phyloP scores from a whole-genome alignment of 1,140 invertebrate species.

The Zeugodacus cucurbitae region DNA sequence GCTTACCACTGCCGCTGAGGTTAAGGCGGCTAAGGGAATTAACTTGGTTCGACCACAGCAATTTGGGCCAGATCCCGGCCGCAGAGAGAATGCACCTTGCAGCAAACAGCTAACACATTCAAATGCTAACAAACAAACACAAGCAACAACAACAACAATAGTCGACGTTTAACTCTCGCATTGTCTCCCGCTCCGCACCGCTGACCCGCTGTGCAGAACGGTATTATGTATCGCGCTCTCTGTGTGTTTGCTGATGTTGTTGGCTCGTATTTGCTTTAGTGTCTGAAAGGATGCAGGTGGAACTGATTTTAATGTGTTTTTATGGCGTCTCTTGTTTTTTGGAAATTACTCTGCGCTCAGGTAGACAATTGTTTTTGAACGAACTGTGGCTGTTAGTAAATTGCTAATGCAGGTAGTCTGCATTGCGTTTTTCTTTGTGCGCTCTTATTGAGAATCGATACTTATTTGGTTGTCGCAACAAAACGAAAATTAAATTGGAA shows the following conservation, averaged over 20 bases:
- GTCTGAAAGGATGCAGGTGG: constrained; percentile 2
- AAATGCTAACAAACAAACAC: constrained; percentile 23
- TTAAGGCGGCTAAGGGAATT: not conserved
- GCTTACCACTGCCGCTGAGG: not conserved
- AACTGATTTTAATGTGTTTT: constrained; percentile 32
- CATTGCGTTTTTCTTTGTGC: not conserved
- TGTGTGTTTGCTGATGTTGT: not conserved
- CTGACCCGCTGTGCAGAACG: not conserved
- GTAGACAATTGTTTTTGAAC: not conserved
- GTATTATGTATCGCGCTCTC: not conserved
- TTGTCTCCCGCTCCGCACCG: not conserved
- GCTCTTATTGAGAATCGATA: not conserved
- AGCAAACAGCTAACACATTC: constrained; percentile 18
- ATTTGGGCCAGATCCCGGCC: not conserved
- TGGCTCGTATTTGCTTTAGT: not conserved
- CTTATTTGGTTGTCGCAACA: not conserved
- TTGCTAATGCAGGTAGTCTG: not conserved
- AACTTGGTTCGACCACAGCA: constrained; percentile 6
- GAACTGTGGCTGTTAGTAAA: not conserved
- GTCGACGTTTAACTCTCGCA: not conserved
- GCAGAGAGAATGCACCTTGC: constrained; percentile 31
- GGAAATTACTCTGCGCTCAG: not conserved
- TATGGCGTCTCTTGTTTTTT: not conserved
- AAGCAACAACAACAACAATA: not conserved
- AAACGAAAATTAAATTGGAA: not conserved